Conservation (phyloP, 1,140 invertebrate species). For the Drosophila saltans region DNA sequence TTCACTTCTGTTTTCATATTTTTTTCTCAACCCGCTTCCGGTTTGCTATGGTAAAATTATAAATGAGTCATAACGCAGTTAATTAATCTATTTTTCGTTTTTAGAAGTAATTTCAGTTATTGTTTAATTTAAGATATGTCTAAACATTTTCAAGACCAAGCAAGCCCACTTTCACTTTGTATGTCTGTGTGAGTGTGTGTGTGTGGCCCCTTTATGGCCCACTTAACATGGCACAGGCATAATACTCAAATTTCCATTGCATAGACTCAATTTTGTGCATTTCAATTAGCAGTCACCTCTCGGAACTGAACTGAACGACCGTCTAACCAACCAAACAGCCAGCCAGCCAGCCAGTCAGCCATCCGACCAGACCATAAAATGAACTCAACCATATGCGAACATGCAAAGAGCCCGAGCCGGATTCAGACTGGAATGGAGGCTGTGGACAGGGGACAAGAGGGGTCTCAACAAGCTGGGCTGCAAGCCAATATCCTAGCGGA, state of each 20-base stretch:
- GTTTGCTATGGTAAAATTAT: not conserved
- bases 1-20: not conserved
- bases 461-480: constrained; percentile 29
- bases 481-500: constrained; percentile 76
- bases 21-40: not conserved
- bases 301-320: constrained; percentile 22
- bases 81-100: not conserved
- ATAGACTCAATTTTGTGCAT: constrained; percentile 36
- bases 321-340: not conserved
- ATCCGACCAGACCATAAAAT: constrained; percentile 20
- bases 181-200: not conserved
- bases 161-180: not conserved
- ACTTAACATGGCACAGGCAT: constrained; percentile 10
- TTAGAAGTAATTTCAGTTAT: not conserved
- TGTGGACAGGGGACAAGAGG: not conserved
- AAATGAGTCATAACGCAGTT: constrained; percentile 2
- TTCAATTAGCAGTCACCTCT: constrained; percentile 72
- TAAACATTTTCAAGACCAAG: not conserved
- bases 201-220: constrained; percentile 18
- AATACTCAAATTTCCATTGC: constrained; percentile 55
- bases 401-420: constrained; percentile 9
- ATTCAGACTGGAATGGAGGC: constrained; percentile 12
- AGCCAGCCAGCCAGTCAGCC: constrained; percentile 4
- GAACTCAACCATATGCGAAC: constrained; percentile 26
- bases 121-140: constrained; percentile 2